A percentile compares a stretch with the other conserved stretches of the same genome.
These are phyloP conservation scores for Pseudomyrmex sp. DNA, from an alignment of 1,140 invertebrate species.

Conservation along the genomic window DNA sequence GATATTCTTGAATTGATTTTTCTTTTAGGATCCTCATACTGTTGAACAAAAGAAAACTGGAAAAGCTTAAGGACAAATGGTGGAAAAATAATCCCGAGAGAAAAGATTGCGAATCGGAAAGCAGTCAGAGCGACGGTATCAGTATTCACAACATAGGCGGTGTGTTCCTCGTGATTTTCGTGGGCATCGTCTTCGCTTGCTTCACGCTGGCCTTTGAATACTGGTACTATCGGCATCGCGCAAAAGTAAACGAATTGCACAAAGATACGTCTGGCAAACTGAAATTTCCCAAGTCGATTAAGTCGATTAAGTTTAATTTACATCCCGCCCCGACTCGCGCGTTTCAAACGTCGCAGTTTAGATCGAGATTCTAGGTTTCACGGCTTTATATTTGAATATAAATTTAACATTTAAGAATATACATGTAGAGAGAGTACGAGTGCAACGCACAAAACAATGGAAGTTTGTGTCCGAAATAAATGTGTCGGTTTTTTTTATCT, in stretches of 20 bases:
- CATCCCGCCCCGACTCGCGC: constrained; percentile 76
- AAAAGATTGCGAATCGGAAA: constrained; percentile 93
- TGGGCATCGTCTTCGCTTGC: constrained; percentile 96
- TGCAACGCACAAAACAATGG: constrained; percentile 11
- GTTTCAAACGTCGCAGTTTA: constrained; percentile 68
- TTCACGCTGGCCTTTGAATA: constrained; percentile 97
- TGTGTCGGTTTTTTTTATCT: constrained; percentile 6
- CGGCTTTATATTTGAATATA: neutral
- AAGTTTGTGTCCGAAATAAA: too few species aligned
- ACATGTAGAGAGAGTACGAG: neutral
- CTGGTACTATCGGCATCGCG: constrained; percentile 94
- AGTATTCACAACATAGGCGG: constrained; percentile 99
- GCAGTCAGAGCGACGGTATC: constrained; percentile 97
- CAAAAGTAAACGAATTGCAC: constrained; percentile 66
- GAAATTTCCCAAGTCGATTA: constrained; percentile 57
- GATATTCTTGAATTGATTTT: neutral
- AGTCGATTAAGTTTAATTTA: constrained; percentile 76
- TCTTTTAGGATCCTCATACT: constrained; percentile 91
- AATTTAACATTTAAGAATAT: neutral
- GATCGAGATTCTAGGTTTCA: constrained; percentile 72
- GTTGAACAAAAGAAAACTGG: constrained; percentile 95
- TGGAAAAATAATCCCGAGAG: constrained; percentile 95
- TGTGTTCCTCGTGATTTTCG: constrained; percentile 98
- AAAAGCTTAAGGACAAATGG: constrained; percentile 97
- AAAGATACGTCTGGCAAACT: constrained; percentile 47